Evolutionary conservation across 2,797 vertebrate species (phyloP), one percentile per base, ranked within the genome.

Genomic region (Myotis planiceps): DNA sequence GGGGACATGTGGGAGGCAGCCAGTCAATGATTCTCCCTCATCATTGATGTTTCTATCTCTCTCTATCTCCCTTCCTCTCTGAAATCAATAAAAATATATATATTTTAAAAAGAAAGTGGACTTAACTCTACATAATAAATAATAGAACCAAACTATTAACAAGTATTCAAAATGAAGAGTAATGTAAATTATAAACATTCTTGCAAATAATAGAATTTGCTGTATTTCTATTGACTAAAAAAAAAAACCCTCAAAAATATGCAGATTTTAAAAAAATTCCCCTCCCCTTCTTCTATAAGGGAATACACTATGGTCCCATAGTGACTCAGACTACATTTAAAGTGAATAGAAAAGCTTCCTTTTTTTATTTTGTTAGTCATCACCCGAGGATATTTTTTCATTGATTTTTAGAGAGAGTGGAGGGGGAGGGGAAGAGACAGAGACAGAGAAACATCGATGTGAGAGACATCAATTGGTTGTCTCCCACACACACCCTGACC

Each of bases 111-210:
- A 60, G 27, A 79, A 97, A 95, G 58, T 88, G 0, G 10, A 81
- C 58, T 27, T 4, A 21, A 7, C 37, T 13, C 53, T 94, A 65
- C 4, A 95, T 12, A 91, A 27, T 71, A 92, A 83, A 37, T 9
- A n/a, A 49, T 29, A 49, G 55, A 91, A 51, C 5, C 66, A 84
- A 78, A 88, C 37, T 68, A 75, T 51, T 72, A 75, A 72, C 4
- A 89, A 74, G 12, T 55, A 76, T 92, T 86, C 42, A 91, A 92
- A 79, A 69, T 29, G 10, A 95, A 90, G 3, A 88, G 9, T 60
- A 76, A 55, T 37, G 34, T 0, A 92, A 66, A 81, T 74, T 81
- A 45, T 14, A 84, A 71, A 79, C 63, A 39, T 29, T 80, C 16
- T 84, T 58, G 25, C 3, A 81, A 82, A 80, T 66, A 87, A 94